Conservation (phyloP, 2,888 invertebrate species). For the Cataglyphis livida region DNA sequence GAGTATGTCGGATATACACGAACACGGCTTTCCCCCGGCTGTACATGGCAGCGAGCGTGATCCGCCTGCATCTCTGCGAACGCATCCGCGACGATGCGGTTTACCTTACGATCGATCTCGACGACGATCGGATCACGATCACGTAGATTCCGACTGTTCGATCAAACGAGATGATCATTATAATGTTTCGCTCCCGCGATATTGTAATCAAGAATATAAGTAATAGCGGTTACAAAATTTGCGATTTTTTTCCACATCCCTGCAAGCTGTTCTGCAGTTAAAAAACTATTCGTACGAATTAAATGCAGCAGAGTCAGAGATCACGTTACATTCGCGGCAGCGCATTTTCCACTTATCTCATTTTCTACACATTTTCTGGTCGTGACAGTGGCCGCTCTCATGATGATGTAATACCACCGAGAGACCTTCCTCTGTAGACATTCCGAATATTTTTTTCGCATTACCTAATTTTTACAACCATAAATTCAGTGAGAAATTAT, state of each 20-base stretch:
- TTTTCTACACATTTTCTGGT: slow-evolving; percentile 40
- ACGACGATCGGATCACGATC: background rate
- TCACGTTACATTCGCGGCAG: slow-evolving; percentile 19
- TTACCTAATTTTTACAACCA: slow-evolving; percentile 17
- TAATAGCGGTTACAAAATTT: slow-evolving; percentile 3
- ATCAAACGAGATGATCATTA: background rate
- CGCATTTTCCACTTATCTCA: slow-evolving; percentile 49
- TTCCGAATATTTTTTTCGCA: slow-evolving; percentile 34
- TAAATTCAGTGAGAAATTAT: slow-evolving; percentile 2
- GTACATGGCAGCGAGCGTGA: slow-evolving; percentile 11
- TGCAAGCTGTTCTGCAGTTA: slow-evolving; percentile 15
- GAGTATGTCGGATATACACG: slow-evolving; percentile 38
- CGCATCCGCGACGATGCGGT: slow-evolving; percentile 38
- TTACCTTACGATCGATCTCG: slow-evolving; percentile 32
- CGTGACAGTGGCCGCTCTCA: slow-evolving; percentile 41
- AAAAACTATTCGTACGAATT: slow-evolving; percentile 37
- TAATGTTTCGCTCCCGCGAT: slow-evolving; percentile 3
- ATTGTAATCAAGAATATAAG: slow-evolving; percentile 7
- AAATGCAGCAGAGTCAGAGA: slow-evolving; percentile 14
- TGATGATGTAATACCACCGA: slow-evolving; percentile 3
- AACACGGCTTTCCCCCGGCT: slow-evolving; percentile 35
- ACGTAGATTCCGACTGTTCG: slow-evolving; percentile 7
- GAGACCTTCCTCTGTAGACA: slow-evolving; percentile 25
- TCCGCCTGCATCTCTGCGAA: slow-evolving; percentile 23
- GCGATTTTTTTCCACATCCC: background rate